Evolutionary conservation across 1,140 invertebrate genomes (phyloP).

Genomic region (Micrasema longulum): DNA sequence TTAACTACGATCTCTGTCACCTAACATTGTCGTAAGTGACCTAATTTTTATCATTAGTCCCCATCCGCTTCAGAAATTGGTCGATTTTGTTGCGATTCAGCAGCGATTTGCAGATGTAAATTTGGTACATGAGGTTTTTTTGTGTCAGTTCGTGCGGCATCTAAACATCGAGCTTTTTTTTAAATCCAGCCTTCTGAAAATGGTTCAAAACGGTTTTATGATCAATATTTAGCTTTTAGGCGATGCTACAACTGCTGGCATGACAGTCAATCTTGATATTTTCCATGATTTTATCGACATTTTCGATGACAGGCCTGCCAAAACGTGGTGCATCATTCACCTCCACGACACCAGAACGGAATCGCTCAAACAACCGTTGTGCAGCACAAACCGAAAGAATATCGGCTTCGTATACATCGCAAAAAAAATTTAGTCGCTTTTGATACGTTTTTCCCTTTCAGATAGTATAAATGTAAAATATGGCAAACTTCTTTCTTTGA

Average conservation of each 20-base stretch:
- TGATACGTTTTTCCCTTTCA: too few relatives aligned
- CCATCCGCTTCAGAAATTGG: conserved; percentile 8
- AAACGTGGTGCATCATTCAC: conserved; percentile 13
- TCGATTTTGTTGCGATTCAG: conserved; percentile 25
- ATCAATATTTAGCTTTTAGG: conserved; percentile 8
- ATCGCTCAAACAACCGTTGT: too few relatives aligned
- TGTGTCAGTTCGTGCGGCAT: too few relatives aligned
- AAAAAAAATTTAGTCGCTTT: too few relatives aligned
- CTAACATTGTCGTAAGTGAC: conserved; percentile 18
- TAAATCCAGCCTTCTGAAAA: conserved; percentile 18
- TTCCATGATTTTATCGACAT: conserved; percentile 12
- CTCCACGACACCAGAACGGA: too few relatives aligned
- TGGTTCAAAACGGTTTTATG: conserved; percentile 15
- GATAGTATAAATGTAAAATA: too few relatives aligned
- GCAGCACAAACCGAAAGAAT: too few relatives aligned
- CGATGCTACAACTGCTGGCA: conserved; percentile 18
- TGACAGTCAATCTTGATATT: conserved; percentile 19
- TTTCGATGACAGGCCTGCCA: conserved; percentile 10
- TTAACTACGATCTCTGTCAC: too few relatives aligned
- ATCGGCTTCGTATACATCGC: too few relatives aligned
- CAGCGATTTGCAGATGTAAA: conserved; percentile 11
- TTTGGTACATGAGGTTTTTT: background rate
- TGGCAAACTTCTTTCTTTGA: too few relatives aligned
- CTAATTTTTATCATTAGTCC: conserved; percentile 2
- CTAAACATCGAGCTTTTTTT: conserved; percentile 9